Base-by-base conservation (phyloP, 2,888 invertebrate species). In the Mesorhabditis sp. region DNA sequence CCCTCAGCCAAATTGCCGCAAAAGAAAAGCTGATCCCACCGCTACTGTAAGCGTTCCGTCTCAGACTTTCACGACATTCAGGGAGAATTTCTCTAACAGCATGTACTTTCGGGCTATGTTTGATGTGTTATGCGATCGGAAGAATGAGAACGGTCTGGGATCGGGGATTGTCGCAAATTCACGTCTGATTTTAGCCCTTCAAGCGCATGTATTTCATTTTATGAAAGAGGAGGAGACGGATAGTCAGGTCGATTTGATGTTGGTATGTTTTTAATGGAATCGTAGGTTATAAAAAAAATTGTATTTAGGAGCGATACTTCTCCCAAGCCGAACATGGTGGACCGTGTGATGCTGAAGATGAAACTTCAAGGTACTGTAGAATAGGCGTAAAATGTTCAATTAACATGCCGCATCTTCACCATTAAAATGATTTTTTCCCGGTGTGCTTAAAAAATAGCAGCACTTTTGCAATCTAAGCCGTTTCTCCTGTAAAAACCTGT, bases 281-380 rank as follows among this genome's bases (percentile, higher is more conserved):
- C 28, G 28, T 28, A 28, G 28, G 58, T 13, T 13, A 50, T n/a
- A 50, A 50, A 13, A 13, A 13, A n/a, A 50, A 50, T 10, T 10
- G n/a, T 13, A 50, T 50, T 50, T 50, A 50, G 58, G 58, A 50
- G 58, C 7, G n/a, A n/a, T 50, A 50, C n/a, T 50, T 50, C n/a
- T n/a, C 7, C n/a, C 58, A 13, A 13, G 58, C 58, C n/a, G 58
- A 50, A 50, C 58, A 50, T 13, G 58, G 58, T 50, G 58, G 58
- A 50, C 58, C 58, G 58, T 50, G 58, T n/a, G 58, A 50, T 50
- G 58, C 58, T 13, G 58, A 50, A n/a, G 58, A 50, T 50, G 58
- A 28, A 28, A 28, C 28, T 28, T 28, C 28, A 28, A 28, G 28
- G 28, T 28, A 28, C 28, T 28, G 28, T 28, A 28, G 28, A 28